Conservation (phyloP, 2,888 invertebrate species). For the Tridacna crocea region DNA sequence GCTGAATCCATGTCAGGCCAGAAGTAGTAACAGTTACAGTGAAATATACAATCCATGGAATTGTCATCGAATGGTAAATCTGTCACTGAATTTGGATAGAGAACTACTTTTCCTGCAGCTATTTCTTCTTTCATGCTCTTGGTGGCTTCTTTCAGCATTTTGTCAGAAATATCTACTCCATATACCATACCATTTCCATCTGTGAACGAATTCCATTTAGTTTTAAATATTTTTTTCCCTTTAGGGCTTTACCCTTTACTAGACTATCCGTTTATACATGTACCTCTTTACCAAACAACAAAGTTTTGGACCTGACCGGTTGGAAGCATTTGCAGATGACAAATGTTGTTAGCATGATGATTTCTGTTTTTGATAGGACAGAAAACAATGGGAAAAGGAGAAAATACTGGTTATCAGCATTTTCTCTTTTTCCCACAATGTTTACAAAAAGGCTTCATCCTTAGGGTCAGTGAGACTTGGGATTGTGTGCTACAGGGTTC, state of each 20-base stretch:
- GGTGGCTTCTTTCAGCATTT: constrained; percentile 68
- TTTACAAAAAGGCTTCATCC: no score
- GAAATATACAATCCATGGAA: constrained; percentile 77
- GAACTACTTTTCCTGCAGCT: constrained; percentile 65
- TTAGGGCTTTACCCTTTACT: not conserved
- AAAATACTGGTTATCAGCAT: no score
- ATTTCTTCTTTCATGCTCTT: constrained; percentile 57
- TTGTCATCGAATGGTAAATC: constrained; percentile 69
- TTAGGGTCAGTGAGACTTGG: no score
- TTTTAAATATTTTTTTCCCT: not conserved
- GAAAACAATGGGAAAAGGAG: no score
- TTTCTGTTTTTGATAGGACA: no score
- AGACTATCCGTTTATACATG: no score
- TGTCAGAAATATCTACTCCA: constrained; percentile 76
- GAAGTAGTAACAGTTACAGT: constrained; percentile 80
- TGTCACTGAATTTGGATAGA: constrained; percentile 64
- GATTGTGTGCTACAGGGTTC: no score
- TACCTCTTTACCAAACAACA: no score
- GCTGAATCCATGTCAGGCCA: constrained; percentile 72
- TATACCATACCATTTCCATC: constrained; percentile 74
- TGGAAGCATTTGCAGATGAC: no score
- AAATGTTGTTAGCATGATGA: no score
- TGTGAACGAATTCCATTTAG: constrained; percentile 38
- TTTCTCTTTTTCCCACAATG: no score
- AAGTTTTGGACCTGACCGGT: no score